These are phyloP conservation scores for Lypha dubia DNA, from an alignment of 2,888 invertebrate species.

Conservation along the genomic window DNA sequence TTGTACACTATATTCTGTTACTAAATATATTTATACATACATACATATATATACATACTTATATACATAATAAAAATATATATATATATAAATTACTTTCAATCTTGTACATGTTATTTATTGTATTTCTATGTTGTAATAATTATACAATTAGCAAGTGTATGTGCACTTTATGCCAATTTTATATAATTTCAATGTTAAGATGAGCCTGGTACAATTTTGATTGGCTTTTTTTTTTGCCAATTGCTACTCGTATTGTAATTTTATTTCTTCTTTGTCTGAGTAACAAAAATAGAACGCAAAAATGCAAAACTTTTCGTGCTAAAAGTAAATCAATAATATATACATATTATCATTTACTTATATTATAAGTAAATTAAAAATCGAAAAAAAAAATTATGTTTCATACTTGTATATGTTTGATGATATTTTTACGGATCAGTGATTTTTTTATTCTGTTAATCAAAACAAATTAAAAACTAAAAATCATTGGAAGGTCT, in stretches of 20 bases:
- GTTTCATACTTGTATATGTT: no score
- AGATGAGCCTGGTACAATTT: constrained; percentile 55
- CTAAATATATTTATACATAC: constrained; percentile 32
- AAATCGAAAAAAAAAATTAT: no score
- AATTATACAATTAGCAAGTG: constrained; percentile 69
- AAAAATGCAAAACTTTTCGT: background rate
- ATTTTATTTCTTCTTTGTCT: constrained; percentile 36
- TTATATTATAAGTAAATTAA: no score
- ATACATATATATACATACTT: constrained; percentile 30
- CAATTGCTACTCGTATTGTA: constrained; percentile 55
- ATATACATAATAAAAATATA: constrained; percentile 10
- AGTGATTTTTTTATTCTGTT: no score
- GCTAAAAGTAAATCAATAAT: background rate
- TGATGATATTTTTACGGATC: no score
- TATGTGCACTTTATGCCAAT: constrained; percentile 73
- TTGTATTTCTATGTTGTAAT: constrained; percentile 63
- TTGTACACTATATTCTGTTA: constrained; percentile 27
- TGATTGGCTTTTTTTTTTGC: constrained; percentile 68
- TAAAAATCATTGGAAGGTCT: no score
- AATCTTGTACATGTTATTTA: constrained; percentile 64
- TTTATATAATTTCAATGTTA: constrained; percentile 58
- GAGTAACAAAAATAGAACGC: constrained; percentile 23
- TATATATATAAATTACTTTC: constrained; percentile 25
- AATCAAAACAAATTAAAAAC: no score
- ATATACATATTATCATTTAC: no score